Evolutionary conservation across 1,140 invertebrate genomes (phyloP), one percentile per base, ranked within the genome.

Genomic region (Drosophila serrata): DNA sequence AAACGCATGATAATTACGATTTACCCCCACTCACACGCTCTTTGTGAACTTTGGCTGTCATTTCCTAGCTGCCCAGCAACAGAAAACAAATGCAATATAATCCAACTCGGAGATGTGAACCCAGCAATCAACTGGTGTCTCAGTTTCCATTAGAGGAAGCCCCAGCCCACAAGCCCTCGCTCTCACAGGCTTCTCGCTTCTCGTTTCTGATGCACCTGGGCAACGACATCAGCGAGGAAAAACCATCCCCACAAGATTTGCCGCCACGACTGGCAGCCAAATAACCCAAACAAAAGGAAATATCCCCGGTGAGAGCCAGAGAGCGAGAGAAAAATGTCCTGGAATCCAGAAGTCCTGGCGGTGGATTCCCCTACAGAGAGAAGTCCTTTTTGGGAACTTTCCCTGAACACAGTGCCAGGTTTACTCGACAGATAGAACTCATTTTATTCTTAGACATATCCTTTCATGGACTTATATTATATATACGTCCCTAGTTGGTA

Each of bases 41-140:
- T 55, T 13, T 6, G 19, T 37, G 51, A 55, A 55, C 51, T 55
- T 55, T 55, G 19, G 13, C 33, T 37, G 33, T 24, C 33, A 24
- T 48, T 69, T 33, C 35, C 43, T 48, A 39, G 19, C 12, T 45
- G 51, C 39, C 56, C 56, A 53, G 76, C 81, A 76, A 72, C 80
- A 84, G 57, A 49, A 72, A 84, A 74, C 81, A 80, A 81, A 85
- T 85, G 81, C 81, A 85, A 85, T 85, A 84, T 80, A 80, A 61
- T 49, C 37, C 61, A 11, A 9, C 11, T n/a, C 27, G 3, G 48
- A 49, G 27, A 49, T 49, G 48, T 27, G n/a, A 59, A 58, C 46
- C 29, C 53, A 67, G 80, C 84, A 88, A 87, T 88, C 84, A 88
- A 88, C 84, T 88, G 84, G 84, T 88, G 84, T 88, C 86, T 88